These are phyloP conservation scores for Clarias magur DNA, from an alignment of 2,113 vertebrate species.

Conservation along the genomic window DNA sequence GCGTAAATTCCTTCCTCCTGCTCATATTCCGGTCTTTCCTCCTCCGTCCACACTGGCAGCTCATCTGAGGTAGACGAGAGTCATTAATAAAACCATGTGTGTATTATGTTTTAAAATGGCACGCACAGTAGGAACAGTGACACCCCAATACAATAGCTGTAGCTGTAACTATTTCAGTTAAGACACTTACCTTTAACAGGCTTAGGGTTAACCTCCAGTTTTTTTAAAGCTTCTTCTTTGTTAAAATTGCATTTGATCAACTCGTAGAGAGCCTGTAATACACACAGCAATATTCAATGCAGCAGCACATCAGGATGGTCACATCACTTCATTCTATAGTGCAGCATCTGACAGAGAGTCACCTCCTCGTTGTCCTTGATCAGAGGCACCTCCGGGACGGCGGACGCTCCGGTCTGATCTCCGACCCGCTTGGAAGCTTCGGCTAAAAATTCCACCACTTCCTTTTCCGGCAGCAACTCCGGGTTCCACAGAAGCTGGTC, in stretches of 20 bases:
- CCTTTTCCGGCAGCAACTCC: slow-evolving; percentile 85
- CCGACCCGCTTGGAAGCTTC: slow-evolving; percentile 89
- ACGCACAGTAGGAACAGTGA: neutral
- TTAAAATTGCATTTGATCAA: slow-evolving; percentile 96
- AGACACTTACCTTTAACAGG: slow-evolving; percentile 86
- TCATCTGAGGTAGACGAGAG: slow-evolving; percentile 77
- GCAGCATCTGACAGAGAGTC: neutral
- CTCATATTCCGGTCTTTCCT: slow-evolving; percentile 95
- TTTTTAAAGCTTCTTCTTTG: slow-evolving; percentile 89
- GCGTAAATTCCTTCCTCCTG: slow-evolving; percentile 93
- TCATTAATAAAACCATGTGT: slow-evolving; percentile 17
- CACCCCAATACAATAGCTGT: neutral
- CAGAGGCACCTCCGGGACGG: slow-evolving; percentile 89
- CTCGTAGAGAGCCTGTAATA: slow-evolving; percentile 88
- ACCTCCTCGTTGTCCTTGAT: slow-evolving; percentile 99
- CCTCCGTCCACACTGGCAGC: slow-evolving; percentile 93
- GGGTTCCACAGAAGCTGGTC: slow-evolving; percentile 98
- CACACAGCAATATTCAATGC: slow-evolving; percentile 1
- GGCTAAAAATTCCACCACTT: slow-evolving; percentile 88
- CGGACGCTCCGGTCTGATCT: slow-evolving; percentile 86
- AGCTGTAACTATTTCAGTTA: neutral
- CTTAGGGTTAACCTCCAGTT: slow-evolving; percentile 91
- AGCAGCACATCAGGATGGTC: neutral
- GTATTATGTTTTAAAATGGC: neutral
- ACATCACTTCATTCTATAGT: neutral